Percentiles rank a stretch among this genome's conserved stretches.
phyloP scores from a whole-genome alignment of 2,888 invertebrate species.

The Tetranychus piercei region DNA sequence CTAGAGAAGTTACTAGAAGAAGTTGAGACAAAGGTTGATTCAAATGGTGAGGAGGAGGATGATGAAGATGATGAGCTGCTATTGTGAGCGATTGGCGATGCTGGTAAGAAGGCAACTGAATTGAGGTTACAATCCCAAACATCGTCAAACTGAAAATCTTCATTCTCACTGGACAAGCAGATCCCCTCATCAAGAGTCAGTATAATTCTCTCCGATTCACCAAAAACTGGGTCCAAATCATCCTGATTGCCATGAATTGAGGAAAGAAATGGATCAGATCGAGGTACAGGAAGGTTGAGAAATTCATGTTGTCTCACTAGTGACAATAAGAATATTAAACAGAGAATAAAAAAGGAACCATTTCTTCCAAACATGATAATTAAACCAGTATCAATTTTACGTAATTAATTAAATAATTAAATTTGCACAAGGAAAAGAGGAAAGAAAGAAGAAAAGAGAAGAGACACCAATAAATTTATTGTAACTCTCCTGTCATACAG shows the following conservation, averaged over 20 bases:
- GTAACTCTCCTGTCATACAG: too few relatives aligned
- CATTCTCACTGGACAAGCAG: not conserved
- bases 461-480: too few relatives aligned
- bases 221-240: not conserved
- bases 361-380: too few relatives aligned
- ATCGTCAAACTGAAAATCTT: not conserved
- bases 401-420: too few relatives aligned
- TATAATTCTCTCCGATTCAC: not conserved
- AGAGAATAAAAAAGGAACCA: too few relatives aligned
- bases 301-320: not conserved
- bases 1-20: not conserved
- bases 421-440: too few relatives aligned
- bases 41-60: not conserved
- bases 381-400: too few relatives aligned
- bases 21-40: not conserved
- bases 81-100: not conserved
- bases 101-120: not conserved
- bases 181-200: not conserved
- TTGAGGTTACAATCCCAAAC: not conserved
- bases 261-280: not conserved
- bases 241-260: not conserved
- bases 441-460: too few relatives aligned
- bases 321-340: not conserved
- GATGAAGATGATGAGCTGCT: not conserved
- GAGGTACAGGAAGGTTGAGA: not conserved